phyloP scores from a whole-genome alignment of 2,797 vertebrate species.

The Clamator glandarius region DNA sequence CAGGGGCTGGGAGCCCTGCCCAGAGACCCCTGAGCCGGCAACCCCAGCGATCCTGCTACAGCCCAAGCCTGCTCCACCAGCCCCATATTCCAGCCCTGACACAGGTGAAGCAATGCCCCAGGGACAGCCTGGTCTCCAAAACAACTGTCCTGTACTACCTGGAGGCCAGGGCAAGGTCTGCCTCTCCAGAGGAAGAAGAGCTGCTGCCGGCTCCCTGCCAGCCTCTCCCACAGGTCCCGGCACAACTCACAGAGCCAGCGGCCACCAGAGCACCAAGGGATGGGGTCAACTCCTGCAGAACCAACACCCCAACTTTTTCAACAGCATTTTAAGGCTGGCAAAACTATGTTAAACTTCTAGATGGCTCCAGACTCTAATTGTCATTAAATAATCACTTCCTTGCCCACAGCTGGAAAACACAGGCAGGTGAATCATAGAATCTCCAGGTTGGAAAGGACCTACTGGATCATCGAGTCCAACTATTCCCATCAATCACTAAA shows the following conservation, averaged over 20 bases:
- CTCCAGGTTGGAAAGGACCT: no score
- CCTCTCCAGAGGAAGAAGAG: background rate
- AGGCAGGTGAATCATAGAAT: no score
- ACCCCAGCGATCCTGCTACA: background rate
- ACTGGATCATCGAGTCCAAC: no score
- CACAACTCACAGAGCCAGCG: background rate
- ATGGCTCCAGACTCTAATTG: background rate
- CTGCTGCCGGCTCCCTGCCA: background rate
- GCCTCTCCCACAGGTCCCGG: background rate
- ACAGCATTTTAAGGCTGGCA: background rate
- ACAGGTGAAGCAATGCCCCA: background rate
- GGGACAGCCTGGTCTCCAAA: background rate
- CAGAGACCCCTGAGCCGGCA: background rate
- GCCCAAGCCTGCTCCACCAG: background rate
- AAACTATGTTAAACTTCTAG: background rate
- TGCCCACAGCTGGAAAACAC: background rate
- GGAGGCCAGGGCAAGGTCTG: background rate
- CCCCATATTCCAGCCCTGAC: fast-evolving
- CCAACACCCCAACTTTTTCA: background rate
- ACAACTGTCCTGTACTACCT: background rate
- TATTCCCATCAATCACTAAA: no score
- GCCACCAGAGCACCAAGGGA: background rate
- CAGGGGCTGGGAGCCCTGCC: background rate
- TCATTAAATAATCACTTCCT: background rate
- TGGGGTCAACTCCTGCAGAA: background rate